phyloP scores from a whole-genome alignment of 2,888 invertebrate genomes.

The Yponomeuta plumbellus region DNA sequence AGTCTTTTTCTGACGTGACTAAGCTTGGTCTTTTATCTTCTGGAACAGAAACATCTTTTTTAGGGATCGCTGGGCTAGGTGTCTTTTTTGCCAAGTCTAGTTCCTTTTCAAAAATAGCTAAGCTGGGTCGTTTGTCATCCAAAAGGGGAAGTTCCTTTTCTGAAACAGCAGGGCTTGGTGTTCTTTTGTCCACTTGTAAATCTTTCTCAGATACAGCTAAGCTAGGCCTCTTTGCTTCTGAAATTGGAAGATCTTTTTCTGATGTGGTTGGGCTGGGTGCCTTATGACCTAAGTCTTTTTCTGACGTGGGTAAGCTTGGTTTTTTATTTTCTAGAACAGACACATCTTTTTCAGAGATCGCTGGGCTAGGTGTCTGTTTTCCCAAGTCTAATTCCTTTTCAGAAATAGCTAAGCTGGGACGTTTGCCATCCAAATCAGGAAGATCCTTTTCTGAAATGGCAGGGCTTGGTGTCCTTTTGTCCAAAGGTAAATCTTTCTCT shows the following conservation, averaged over 20 bases:
- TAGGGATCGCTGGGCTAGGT: too few species aligned
- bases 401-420: background rate
- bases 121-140: too few species aligned
- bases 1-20: too few species aligned
- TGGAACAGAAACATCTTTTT: too few species aligned
- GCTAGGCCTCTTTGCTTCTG: background rate
- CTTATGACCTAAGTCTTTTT: background rate
- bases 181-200: background rate
- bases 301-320: background rate
- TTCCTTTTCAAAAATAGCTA: too few species aligned
- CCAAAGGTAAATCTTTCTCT: background rate
- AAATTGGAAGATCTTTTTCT: background rate
- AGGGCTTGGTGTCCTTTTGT: background rate
- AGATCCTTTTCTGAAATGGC: background rate
- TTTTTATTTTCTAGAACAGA: background rate
- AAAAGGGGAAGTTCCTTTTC: background rate
- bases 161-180: background rate
- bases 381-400: background rate
- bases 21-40: too few species aligned
- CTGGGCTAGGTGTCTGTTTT: slow-evolving; percentile 2
- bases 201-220: background rate
- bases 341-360: background rate
- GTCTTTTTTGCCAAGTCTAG: too few species aligned
- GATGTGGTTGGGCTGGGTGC: background rate
- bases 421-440: background rate